Evolutionary conservation across 2,113 vertebrate genomes (phyloP).

Genomic region (Labrus mixtus): DNA sequence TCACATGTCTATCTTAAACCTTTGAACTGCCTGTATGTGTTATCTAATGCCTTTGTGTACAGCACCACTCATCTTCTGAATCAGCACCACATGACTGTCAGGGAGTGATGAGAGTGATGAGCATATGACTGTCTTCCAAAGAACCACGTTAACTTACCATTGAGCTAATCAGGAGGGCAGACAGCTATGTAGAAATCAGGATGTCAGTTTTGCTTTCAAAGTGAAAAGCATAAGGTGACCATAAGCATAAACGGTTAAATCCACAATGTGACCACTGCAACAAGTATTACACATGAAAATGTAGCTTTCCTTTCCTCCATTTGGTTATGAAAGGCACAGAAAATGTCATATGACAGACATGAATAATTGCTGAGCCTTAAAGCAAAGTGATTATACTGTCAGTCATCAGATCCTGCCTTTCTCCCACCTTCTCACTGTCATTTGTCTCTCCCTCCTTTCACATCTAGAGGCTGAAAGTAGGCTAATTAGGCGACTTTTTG

Average conservation of each 20-base stretch:
- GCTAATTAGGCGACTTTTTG: conserved; percentile 36
- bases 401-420: conserved; percentile 2
- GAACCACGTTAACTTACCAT: conserved; percentile 40
- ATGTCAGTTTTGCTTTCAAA: not conserved
- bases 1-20: not conserved
- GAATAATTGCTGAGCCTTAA: not conserved
- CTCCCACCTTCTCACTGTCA: not conserved
- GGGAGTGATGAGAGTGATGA: conserved; percentile 16
- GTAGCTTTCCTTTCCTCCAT: not conserved
- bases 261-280: not conserved
- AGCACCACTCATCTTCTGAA: conserved; percentile 47
- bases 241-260: not conserved
- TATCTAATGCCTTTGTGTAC: not conserved
- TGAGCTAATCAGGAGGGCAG: conserved; percentile 4
- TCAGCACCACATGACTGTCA: conserved; percentile 52
- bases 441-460: not conserved
- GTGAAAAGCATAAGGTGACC: not conserved
- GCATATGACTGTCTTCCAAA: conserved; percentile 30
- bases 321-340: not conserved
- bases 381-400: conserved; percentile 4
- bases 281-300: not conserved
- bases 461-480: conserved; percentile 35
- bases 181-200: not conserved
- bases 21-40: not conserved
- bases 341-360: conserved; percentile 11